A percentile compares a stretch with the other conserved stretches of the same genome.
These are phyloP conservation scores for Xestobium rufovillosum DNA, from an alignment of 2,888 invertebrate genomes.

Conservation along the genomic window DNA sequence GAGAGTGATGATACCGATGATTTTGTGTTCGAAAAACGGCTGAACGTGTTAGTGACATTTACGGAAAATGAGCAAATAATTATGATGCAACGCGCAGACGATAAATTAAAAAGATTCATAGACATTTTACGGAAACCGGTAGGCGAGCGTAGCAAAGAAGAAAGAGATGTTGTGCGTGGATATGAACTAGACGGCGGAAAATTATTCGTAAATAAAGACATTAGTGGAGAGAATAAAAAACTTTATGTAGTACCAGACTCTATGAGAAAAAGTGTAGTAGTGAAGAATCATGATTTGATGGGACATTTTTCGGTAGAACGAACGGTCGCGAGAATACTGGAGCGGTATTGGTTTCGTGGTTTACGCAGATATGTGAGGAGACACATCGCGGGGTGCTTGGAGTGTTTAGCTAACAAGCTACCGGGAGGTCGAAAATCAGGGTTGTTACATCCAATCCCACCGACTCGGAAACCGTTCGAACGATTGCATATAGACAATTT, in stretches of 20 bases:
- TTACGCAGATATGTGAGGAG: constrained; percentile 19
- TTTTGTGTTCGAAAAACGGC: constrained; percentile 8
- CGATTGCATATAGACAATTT: constrained; percentile 20
- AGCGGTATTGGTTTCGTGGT: too few relatives aligned
- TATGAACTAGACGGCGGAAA: constrained; percentile 15
- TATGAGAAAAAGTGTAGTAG: constrained; percentile 8
- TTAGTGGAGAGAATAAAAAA: constrained; percentile 4
- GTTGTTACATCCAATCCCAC: constrained; percentile 14
- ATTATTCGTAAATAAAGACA: too few relatives aligned
- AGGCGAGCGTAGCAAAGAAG: constrained; percentile 11
- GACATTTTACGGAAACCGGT: constrained; percentile 12
- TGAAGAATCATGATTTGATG: constrained; percentile 13
- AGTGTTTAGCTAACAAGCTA: constrained; percentile 22
- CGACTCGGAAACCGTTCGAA: constrained; percentile 17
- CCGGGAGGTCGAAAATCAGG: constrained; percentile 18
- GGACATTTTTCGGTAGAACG: constrained; percentile 20
- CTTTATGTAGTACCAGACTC: constrained; percentile 10
- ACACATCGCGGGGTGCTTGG: constrained; percentile 23
- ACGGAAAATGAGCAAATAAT: constrained; percentile 16
- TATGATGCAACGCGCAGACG: constrained; percentile 16
- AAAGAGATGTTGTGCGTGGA: constrained; percentile 13
- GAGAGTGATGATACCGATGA: constrained; percentile 13
- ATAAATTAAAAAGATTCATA: constrained; percentile 14
- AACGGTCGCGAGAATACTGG: constrained; percentile 11
- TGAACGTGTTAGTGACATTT: constrained; percentile 12